Base-by-base conservation (phyloP, 2,113 vertebrate species). In the Amphiprion ocellaris region DNA sequence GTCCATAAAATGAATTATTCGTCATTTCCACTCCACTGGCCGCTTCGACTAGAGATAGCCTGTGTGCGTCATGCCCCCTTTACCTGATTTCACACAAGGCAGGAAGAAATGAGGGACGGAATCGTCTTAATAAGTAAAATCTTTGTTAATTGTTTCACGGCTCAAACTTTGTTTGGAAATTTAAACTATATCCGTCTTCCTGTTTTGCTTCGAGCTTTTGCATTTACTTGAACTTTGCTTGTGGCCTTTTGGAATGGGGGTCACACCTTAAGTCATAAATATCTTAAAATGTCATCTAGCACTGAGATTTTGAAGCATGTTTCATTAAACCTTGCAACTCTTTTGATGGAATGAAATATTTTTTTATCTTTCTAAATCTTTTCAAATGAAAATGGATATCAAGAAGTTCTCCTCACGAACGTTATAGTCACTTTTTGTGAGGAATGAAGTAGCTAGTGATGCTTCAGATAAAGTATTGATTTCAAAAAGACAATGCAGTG, bases 1-100 rank as follows among this genome's bases (percentile, higher is more conserved):
- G 74, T 74, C 70, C 64, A 86, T 71, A 84, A 84, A 90, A 87
- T 86, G 83, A 88, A 87, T 91, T 86, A 84, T 91, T 90, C 33
- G 68, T 93, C 84, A 89, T 90, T 91, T 89, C 81, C 86, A 92
- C 86, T 89, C 52, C 26, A 69, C 56, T 74, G 79, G 74, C n/a
- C 67, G 33, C 65, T 71, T 74, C 7, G 17, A 49, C 79, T 52
- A 59, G 47, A 83, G 59, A 76, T 74, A 84, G 50, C 49, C 62
- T 66, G 74, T 71, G 80, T 85, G 61, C 52, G 1, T 79, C 65
- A 71, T 80, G 83, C 68, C 61, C 77, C 62, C 84, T 83, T 81
- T 84, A 71, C 69, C 67, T 64, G 58, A 72, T 69, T 81, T 79
- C 55, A 69, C 74, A 82, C 4, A 68, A 23, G 41, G n/a, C 39